Percentiles rank a stretch among this genome's conserved stretches.
Conservation (phyloP, 2,113 vertebrate genomes). For the Pipra filicauda region DNA sequence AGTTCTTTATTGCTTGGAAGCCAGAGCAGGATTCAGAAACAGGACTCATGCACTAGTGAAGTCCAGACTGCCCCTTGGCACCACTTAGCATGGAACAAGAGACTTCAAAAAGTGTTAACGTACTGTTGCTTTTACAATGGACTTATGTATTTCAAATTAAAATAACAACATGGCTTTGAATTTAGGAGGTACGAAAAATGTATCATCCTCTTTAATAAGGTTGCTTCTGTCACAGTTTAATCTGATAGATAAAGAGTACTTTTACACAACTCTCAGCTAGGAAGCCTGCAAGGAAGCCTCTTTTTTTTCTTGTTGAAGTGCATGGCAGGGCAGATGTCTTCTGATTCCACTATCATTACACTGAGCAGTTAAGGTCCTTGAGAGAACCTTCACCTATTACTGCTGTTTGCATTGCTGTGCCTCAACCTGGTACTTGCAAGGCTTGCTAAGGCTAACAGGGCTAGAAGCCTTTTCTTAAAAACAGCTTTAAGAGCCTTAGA, state of each 20-base stretch:
- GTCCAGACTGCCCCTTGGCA: neutral
- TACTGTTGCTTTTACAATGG: neutral
- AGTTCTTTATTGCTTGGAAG: neutral
- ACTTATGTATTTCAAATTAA: neutral
- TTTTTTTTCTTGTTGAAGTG: neutral
- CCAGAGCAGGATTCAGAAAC: neutral
- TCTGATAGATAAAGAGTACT: neutral
- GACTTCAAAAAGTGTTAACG: neutral
- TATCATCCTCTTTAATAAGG: neutral
- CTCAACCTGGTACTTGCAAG: neutral
- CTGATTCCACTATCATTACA: neutral
- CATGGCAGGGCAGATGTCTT: neutral
- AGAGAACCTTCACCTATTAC: neutral
- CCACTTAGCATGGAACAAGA: neutral
- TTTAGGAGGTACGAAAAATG: neutral
- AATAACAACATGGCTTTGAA: neutral
- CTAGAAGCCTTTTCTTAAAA: neutral
- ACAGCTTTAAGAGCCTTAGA: neutral
- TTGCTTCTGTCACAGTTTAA: neutral
- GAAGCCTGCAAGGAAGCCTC: neutral
- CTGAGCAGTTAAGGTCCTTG: neutral
- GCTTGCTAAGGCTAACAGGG: neutral
- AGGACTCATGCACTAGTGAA: rapidly evolving
- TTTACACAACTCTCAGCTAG: neutral
- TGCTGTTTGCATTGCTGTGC: neutral